Evolutionary conservation across 2,113 vertebrate genomes (phyloP).

Genomic region (Gymnocephalus cernua): DNA sequence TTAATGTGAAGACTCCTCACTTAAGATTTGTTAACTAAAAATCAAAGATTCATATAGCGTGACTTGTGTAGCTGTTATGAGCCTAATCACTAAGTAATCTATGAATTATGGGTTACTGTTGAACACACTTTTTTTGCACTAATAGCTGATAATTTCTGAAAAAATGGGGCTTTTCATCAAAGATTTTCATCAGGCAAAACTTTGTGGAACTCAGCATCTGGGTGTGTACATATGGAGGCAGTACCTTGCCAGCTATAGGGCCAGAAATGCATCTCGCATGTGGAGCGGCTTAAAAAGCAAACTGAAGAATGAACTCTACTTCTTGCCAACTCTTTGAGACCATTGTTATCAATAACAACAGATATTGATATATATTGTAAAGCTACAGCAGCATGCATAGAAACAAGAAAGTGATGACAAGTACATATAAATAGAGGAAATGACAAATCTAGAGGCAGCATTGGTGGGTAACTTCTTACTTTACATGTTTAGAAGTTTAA

Average conservation of each 20-base stretch:
- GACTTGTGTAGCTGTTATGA: not conserved
- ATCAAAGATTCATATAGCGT: not conserved
- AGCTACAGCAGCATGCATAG: not conserved
- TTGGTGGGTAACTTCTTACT: not conserved
- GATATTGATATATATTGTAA: not conserved
- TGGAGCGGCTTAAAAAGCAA: constrained; percentile 53
- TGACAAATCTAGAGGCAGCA: not conserved
- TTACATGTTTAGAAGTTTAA: not conserved
- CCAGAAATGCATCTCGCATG: constrained; percentile 52
- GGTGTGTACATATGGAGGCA: constrained; percentile 54
- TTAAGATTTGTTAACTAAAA: not conserved
- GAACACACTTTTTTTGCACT: not conserved
- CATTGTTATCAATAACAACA: constrained; percentile 16
- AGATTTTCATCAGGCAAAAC: constrained; percentile 8
- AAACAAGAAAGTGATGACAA: not conserved
- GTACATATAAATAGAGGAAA: not conserved
- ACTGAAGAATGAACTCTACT: constrained; percentile 47
- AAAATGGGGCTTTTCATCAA: constrained; percentile 3
- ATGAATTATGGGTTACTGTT: not conserved
- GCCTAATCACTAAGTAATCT: not conserved
- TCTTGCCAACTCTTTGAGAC: constrained; percentile 38
- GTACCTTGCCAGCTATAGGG: constrained; percentile 48
- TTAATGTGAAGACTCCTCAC: not conserved
- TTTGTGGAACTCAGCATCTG: constrained; percentile 26
- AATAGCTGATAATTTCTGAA: not conserved